Conservation (phyloP, 2,888 invertebrate species). For the Mellilla xanthometata region DNA sequence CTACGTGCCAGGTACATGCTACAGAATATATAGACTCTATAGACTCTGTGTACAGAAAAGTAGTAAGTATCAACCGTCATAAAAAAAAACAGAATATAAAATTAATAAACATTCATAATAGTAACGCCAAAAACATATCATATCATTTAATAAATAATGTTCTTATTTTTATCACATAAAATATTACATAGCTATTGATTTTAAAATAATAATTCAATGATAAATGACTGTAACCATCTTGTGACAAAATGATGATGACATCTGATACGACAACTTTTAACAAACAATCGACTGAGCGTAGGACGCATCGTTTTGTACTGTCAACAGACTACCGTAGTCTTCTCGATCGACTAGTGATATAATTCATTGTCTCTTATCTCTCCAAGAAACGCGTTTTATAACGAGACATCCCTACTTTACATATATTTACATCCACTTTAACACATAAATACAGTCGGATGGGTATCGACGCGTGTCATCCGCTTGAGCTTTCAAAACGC, state of each 20-base stretch:
- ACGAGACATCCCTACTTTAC: slow-evolving; percentile 62
- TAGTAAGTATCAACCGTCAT: too few relatives aligned
- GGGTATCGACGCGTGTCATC: slow-evolving; percentile 71
- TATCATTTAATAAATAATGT: too few relatives aligned
- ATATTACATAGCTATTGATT: too few relatives aligned
- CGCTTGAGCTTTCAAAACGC: slow-evolving; percentile 65
- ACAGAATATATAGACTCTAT: too few relatives aligned
- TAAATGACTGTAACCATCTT: too few relatives aligned
- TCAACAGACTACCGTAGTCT: slow-evolving; percentile 40
- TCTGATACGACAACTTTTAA: slow-evolving; percentile 1
- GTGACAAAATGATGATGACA: neutral
- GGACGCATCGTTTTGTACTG: slow-evolving; percentile 27
- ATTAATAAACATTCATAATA: too few relatives aligned
- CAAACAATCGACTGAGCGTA: slow-evolving; percentile 19
- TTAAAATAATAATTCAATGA: too few relatives aligned
- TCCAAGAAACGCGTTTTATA: slow-evolving; percentile 46
- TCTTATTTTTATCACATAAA: too few relatives aligned
- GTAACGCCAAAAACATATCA: too few relatives aligned
- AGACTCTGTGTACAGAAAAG: too few relatives aligned
- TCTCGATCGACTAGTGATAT: slow-evolving; percentile 24
- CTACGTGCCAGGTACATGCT: too few relatives aligned
- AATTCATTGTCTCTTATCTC: slow-evolving; percentile 48
- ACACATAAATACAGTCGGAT: slow-evolving; percentile 59
- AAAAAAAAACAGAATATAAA: too few relatives aligned
- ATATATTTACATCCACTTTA: slow-evolving; percentile 71